phyloP scores from a whole-genome alignment of 2,888 invertebrate genomes.

The Lamellibrachia satsuma region DNA sequence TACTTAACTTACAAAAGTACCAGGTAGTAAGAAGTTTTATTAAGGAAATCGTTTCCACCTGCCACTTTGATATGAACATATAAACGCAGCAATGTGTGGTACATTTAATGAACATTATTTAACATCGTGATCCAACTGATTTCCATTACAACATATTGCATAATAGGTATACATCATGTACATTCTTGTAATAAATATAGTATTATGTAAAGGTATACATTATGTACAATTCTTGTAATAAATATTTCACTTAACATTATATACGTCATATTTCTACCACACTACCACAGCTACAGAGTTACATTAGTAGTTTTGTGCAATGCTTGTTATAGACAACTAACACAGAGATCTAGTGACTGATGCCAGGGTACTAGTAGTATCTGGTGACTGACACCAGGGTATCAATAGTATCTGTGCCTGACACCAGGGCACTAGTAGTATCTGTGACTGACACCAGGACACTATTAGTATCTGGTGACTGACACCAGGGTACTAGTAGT shows the following conservation, averaged over 20 bases:
- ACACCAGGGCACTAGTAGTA: too few relatives aligned
- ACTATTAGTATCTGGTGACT: too few relatives aligned
- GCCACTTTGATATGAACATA: background rate
- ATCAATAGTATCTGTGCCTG: too few relatives aligned
- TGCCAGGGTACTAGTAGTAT: too few relatives aligned
- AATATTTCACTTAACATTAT: background rate
- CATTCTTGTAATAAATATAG: background rate
- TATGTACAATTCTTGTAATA: conserved; percentile 4
- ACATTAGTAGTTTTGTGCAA: background rate
- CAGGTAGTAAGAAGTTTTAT: background rate
- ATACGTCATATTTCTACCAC: background rate
- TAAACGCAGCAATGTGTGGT: background rate
- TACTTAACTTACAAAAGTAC: background rate
- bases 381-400: too few relatives aligned
- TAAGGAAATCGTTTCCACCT: background rate
- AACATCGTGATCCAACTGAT: background rate
- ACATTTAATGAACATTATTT: background rate
- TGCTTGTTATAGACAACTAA: background rate
- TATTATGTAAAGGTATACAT: background rate
- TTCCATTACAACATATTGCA: background rate
- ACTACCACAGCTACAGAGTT: background rate
- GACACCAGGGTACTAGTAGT: too few relatives aligned
- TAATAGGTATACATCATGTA: background rate
- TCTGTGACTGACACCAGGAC: too few relatives aligned
- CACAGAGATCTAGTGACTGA: too few relatives aligned